Evolutionary conservation across 35 echinoderm and acorn worm genomes (phyloP), one percentile per base, ranked within the genome.

Genomic region (Ptychodera flava): DNA sequence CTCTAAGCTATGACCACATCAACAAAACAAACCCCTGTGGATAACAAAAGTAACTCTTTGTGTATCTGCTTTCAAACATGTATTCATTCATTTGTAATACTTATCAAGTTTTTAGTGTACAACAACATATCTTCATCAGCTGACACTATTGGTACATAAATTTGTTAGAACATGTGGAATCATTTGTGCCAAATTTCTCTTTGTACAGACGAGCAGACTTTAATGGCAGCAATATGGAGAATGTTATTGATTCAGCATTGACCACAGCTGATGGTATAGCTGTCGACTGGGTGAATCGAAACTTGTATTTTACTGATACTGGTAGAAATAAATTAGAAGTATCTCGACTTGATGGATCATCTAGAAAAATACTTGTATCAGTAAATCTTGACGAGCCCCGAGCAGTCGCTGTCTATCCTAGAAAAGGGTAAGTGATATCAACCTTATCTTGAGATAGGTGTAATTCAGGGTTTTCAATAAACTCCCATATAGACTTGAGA

Each of bases 301-400:
- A 97, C 33, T 78, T 97, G 15, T 97, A 89, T 79, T 97, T 92
- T 92, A 93, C 95, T 14, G 92, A 97, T 78, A 91, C 95, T 0
- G 95, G 90, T 37, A 53, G 76, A 12, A 83, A 97, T 81, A 91
- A 89, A 52, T 86, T 97, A 31, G 92, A 93, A 38, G 95, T 97
- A 1, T 84, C 95, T 78, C 79, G 92, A 34, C 81, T 97, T 28
- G 92, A 97, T 87, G 95, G 95, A 0, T 86, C 87, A 28, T 83
- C 89, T 27, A 77, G 95, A 1, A 97, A 97, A 81, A 78, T 87
- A 1, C 88, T 97, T 31, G 80, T 97, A 15, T 88, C 88, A 27
- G 83, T 83, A 15, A 87, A 83, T 16, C 36, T 97, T 0, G 91
- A 97, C 36, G 92, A 97, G 78, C 95, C 95, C 0, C 88, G 95